Percentiles rank a stretch among this genome's conserved stretches.
Conservation (phyloP, 1,140 invertebrate genomes). For the Plectus sambesii region DNA sequence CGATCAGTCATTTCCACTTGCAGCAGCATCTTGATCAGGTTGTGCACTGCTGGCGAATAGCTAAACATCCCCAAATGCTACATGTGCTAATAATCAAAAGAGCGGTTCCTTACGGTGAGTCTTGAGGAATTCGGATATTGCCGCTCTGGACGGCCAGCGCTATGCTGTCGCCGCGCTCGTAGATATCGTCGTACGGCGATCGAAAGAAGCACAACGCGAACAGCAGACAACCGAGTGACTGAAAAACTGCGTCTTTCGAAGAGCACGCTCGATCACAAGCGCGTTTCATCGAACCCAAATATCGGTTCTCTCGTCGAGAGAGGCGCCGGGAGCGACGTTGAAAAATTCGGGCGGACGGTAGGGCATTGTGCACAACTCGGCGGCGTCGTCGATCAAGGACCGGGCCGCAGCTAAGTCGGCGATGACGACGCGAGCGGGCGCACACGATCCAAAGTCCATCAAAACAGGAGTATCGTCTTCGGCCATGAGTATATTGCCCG, state of each 20-base stretch:
- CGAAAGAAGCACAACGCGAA: slow-evolving; percentile 74
- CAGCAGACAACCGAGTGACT: slow-evolving; percentile 72
- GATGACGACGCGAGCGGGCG: slow-evolving; percentile 63
- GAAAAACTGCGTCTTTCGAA: slow-evolving; percentile 39
- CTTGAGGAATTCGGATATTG: no score
- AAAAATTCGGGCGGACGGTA: slow-evolving; percentile 77
- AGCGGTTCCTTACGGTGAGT: no score
- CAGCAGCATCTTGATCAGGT: no score
- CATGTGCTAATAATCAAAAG: no score
- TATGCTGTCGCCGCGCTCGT: slow-evolving; percentile 73
- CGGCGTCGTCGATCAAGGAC: slow-evolving; percentile 64
- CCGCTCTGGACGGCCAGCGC: slow-evolving; percentile 64
- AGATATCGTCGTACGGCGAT: slow-evolving; percentile 70
- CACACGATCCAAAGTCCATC: slow-evolving; percentile 72
- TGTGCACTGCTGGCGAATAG: no score
- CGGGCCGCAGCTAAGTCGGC: slow-evolving; percentile 61
- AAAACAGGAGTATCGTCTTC: slow-evolving; percentile 62
- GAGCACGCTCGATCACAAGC: slow-evolving; percentile 1
- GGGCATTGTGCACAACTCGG: slow-evolving; percentile 71
- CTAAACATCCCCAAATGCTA: no score
- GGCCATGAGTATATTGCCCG: slow-evolving; percentile 65
- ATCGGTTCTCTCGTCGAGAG: slow-evolving; percentile 70
- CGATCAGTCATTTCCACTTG: no score
- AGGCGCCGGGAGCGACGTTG: slow-evolving; percentile 65
- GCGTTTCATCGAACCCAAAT: slow-evolving; percentile 59